These are phyloP conservation scores for Trichomalopsis sarcophagae DNA, from an alignment of 1,140 invertebrate species.

Conservation along the genomic window DNA sequence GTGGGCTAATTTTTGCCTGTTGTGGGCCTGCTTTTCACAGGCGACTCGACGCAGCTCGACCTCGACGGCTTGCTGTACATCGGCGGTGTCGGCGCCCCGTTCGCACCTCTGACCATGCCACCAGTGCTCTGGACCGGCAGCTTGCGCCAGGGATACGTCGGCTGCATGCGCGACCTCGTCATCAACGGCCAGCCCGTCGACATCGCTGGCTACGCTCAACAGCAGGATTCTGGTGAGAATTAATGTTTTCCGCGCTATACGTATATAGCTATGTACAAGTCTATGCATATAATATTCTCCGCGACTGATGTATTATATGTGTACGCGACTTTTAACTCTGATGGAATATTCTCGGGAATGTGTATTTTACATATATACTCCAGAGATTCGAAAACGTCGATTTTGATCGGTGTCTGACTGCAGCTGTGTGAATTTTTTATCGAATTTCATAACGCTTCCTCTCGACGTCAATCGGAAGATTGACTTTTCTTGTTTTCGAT, in stretches of 20 bases:
- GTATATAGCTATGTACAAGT: no score
- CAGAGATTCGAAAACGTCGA: no score
- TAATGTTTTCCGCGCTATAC: neutral
- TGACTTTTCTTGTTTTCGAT: neutral
- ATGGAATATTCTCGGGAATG: no score
- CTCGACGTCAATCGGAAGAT: neutral
- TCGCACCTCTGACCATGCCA: constrained; percentile 85
- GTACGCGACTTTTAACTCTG: no score
- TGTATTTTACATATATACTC: no score
- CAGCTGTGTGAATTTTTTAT: neutral
- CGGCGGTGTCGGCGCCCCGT: constrained; percentile 88
- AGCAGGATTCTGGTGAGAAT: constrained; percentile 89
- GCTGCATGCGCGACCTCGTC: constrained; percentile 94
- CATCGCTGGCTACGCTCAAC: constrained; percentile 89
- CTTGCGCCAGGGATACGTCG: constrained; percentile 93
- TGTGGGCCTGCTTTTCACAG: constrained; percentile 72
- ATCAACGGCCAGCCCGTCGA: constrained; percentile 95
- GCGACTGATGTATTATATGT: no score
- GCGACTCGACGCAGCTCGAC: constrained; percentile 90
- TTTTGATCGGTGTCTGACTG: neutral
- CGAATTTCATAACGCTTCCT: neutral
- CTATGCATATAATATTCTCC: neutral
- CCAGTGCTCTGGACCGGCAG: constrained; percentile 93
- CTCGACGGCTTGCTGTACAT: constrained; percentile 92
- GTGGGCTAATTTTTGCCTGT: neutral